Base-by-base conservation (phyloP, 2,888 invertebrate genomes). In the Blomia tropicalis region DNA sequence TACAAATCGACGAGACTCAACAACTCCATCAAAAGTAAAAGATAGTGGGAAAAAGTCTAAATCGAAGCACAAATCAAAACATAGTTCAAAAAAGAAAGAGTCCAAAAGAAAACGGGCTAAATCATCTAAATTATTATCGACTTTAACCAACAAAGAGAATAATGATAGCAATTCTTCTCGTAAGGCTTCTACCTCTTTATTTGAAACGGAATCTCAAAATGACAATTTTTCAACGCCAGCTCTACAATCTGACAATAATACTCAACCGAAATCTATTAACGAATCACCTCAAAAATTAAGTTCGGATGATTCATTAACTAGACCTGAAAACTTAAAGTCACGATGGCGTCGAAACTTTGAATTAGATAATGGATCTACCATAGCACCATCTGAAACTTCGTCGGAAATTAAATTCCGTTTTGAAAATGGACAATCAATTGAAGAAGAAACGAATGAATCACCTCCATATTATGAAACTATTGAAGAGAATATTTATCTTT, bases 401-500 rank as follows among this genome's bases (percentile, higher is more conserved):
- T 36, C 36, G 7, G 36, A 36, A 36, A 47, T 22, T 27, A 19
- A 27, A 11, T 11, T 11, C 14, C 5, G 7, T 19, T 27, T 47
- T 7, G 7, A 25, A 22, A 47, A 47, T 27, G 5, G 11, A 7
- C 7, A 7, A 7, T 11, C 22, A 7, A n/a, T 11, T 11, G 7
- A 11, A 11, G 7, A n/a, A 7, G 7, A 7, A 7, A 17, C 7
- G 7, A 47, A 47, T 47, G 77, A 77, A 60, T 75, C 80, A 67
- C 78, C 87, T 67, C 83, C 83, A 65, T 83, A 83, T 69, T 92
- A 85, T 74, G 81, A 84, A 65, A 81, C 82, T 69, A 80, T 92
- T 58, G 81, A 81, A 60, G 90, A 91, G 72, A 92, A 92, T 77
- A 80, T 85, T 66, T 92, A 90, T 75, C 79, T 87, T 65, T 81